These are phyloP conservation scores for Otocyon megalotis DNA, from an alignment of 2,113 vertebrate genomes.

Conservation along the genomic window DNA sequence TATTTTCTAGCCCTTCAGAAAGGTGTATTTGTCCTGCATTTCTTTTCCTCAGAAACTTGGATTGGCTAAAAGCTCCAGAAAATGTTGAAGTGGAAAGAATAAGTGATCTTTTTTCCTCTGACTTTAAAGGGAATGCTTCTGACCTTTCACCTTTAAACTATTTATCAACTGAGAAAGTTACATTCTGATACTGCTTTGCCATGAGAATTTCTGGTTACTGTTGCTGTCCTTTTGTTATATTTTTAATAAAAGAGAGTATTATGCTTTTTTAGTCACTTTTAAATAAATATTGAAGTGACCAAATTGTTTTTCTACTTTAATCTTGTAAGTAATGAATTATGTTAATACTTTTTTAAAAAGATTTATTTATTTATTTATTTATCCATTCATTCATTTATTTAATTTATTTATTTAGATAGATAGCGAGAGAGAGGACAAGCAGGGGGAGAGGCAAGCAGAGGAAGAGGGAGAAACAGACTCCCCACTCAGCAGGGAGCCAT, in stretches of 20 bases:
- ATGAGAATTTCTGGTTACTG: background rate
- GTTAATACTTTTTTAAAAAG: background rate
- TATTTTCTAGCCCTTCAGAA: background rate
- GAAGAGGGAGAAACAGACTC: too few relatives aligned
- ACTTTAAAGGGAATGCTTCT: background rate
- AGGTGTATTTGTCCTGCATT: background rate
- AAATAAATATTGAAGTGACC: background rate
- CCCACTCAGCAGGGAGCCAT: too few relatives aligned
- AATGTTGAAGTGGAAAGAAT: background rate
- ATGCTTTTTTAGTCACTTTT: background rate
- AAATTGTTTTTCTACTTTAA: background rate
- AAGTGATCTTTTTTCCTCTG: background rate
- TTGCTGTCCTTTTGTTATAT: background rate
- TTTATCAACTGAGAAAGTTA: background rate
- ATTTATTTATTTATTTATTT: too few relatives aligned
- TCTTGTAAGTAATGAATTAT: background rate
- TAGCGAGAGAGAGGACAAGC: too few relatives aligned
- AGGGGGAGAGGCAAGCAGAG: too few relatives aligned
- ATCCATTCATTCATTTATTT: too few relatives aligned
- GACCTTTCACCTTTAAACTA: background rate
- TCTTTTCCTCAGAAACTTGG: background rate
- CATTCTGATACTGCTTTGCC: background rate
- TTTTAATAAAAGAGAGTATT: background rate
- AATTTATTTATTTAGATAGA: too few relatives aligned
- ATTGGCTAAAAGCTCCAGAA: background rate